A percentile compares a stretch with the other conserved stretches of the same genome.
phyloP scores from a whole-genome alignment of 2,888 invertebrate genomes.

The Aporophyla nigra region DNA sequence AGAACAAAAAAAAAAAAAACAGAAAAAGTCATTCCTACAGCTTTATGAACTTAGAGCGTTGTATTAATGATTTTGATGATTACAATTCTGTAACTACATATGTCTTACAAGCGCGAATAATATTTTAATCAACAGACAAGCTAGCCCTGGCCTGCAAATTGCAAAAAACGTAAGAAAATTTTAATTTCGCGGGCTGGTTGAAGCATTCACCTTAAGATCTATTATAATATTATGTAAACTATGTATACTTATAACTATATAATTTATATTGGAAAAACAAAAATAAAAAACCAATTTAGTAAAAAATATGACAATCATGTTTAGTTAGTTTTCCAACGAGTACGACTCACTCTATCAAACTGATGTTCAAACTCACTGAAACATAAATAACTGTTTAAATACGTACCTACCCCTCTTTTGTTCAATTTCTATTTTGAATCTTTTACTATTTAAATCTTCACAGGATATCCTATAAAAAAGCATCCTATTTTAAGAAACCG shows the following conservation, averaged over 20 bases:
- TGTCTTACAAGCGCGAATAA: too few species aligned
- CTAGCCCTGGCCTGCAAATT: too few species aligned
- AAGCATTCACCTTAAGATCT: too few species aligned
- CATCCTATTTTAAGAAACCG: slow-evolving; percentile 57
- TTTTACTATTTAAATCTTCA: slow-evolving; percentile 13
- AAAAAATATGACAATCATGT: neutral
- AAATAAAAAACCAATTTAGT: neutral
- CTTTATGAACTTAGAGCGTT: too few species aligned
- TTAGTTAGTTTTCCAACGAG: neutral
- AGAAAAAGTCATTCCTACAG: too few species aligned
- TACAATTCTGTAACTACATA: too few species aligned
- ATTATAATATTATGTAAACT: neutral
- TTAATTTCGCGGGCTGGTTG: too few species aligned
- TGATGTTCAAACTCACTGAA: slow-evolving; percentile 12
- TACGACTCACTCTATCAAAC: neutral
- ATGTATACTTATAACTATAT: neutral
- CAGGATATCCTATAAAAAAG: slow-evolving; percentile 54
- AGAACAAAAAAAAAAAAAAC: too few species aligned
- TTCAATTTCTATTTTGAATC: slow-evolving; percentile 28
- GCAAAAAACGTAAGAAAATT: too few species aligned
- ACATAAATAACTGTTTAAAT: slow-evolving; percentile 7
- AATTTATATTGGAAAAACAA: too few species aligned
- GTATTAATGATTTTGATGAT: too few species aligned
- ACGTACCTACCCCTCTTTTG: slow-evolving; percentile 1
- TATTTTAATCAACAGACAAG: too few species aligned